Percentiles rank a stretch among this genome's conserved stretches.
Conservation (phyloP, 2,888 invertebrate genomes). For the Trileptium ribeirensis region DNA sequence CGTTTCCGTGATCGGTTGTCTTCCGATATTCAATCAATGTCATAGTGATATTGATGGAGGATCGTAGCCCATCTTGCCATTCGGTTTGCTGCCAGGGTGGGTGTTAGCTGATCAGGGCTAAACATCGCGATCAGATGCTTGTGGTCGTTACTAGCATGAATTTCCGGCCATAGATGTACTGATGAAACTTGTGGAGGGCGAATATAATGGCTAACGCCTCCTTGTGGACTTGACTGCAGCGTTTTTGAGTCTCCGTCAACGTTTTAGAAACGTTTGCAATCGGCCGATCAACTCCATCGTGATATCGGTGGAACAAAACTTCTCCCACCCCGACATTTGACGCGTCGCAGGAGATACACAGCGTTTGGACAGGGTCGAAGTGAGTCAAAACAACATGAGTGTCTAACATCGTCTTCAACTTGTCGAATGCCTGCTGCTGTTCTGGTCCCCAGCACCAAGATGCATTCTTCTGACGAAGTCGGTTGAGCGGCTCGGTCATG, state of each 20-base stretch:
- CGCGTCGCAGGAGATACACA: slow-evolving; percentile 11
- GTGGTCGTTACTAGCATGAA: slow-evolving; percentile 36
- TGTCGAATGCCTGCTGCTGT: background rate
- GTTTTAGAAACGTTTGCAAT: slow-evolving; percentile 38
- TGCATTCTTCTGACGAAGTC: background rate
- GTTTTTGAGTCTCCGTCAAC: slow-evolving; percentile 33
- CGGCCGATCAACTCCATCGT: slow-evolving; percentile 29
- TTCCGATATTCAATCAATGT: slow-evolving; percentile 8
- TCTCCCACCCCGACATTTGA: slow-evolving; percentile 18
- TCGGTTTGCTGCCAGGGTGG: slow-evolving; percentile 26
- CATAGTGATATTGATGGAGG: slow-evolving; percentile 2
- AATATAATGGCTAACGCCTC: slow-evolving; percentile 38
- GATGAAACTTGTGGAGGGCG: slow-evolving; percentile 37
- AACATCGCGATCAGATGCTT: slow-evolving; percentile 32
- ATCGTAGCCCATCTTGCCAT: slow-evolving; percentile 28
- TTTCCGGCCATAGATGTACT: slow-evolving; percentile 36
- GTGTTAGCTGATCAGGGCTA: slow-evolving; percentile 14
- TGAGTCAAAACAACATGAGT: background rate
- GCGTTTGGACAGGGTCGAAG: background rate
- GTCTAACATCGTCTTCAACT: background rate
- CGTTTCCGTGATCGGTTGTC: slow-evolving; percentile 28
- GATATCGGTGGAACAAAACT: slow-evolving; percentile 29
- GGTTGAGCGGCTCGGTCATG: background rate
- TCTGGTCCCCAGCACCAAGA: background rate
- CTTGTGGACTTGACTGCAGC: slow-evolving; percentile 38